phyloP scores from a whole-genome alignment of 2,113 vertebrate genomes.

The Eidolon helvum region DNA sequence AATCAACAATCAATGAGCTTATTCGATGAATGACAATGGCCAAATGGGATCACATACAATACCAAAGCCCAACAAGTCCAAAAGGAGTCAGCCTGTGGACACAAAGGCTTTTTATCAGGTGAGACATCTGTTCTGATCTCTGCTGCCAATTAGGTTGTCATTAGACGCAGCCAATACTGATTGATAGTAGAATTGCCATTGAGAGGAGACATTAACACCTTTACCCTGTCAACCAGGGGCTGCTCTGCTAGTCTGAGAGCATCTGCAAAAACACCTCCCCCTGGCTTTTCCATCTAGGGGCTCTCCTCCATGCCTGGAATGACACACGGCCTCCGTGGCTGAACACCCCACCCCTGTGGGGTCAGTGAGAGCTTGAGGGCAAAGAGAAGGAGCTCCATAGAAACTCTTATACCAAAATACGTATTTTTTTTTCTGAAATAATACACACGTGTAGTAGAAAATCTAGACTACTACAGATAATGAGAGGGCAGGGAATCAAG shows the following conservation, averaged over 20 bases:
- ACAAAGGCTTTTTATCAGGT: conserved; percentile 57
- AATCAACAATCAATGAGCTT: neutral
- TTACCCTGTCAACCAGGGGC: conserved; percentile 15
- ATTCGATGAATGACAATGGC: conserved; percentile 20
- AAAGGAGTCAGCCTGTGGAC: neutral
- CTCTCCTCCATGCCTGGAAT: neutral
- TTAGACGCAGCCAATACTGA: neutral
- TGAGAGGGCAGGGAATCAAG: neutral
- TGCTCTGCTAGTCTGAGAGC: neutral
- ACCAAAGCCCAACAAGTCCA: neutral
- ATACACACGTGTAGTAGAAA: neutral
- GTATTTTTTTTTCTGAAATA: neutral
- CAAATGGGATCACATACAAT: neutral
- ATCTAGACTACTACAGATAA: neutral
- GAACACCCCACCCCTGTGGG: neutral
- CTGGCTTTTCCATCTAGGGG: neutral
- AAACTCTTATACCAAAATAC: neutral
- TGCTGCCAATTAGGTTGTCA: conserved; percentile 41
- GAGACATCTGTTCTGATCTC: conserved; percentile 48
- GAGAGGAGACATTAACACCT: conserved; percentile 43
- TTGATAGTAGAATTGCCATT: neutral
- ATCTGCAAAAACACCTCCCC: neutral
- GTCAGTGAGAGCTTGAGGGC: neutral
- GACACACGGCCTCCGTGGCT: neutral
- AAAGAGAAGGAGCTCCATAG: neutral